Evolutionary conservation across 2,113 vertebrate species (phyloP), one percentile per base, ranked within the genome.

Genomic region (Leptodactylus fuscus): DNA sequence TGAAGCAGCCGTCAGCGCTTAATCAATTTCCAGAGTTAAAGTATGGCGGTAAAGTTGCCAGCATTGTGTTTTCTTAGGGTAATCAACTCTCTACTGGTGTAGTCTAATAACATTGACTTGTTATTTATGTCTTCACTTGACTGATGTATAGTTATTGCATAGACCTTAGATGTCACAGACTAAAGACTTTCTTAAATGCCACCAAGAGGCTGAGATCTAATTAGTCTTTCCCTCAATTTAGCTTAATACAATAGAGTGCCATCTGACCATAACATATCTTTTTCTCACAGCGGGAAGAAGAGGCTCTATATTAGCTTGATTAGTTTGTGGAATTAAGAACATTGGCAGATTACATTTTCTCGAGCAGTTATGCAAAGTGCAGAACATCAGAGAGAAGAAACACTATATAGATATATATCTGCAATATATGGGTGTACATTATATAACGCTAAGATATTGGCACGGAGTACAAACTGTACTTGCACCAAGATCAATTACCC

Each of bases 41-140:
- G 67, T 51, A 77, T 89, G 67, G 62, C 5, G 10, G 87, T 89
- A 85, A 89, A 91, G 69, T 81, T 93, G 36, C 46, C 87, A 91
- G 90, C 87, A 32, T 88, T 87, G 87, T 91, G 88, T 92, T 90
- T 92, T 90, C 89, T 93, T 89, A 91, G 87, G 81, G 70, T 92
- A 92, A 95, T 93, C 91, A 93, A 92, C 90, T 89, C 87, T 44
- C 89, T 86, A 90, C 81, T 89, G 88, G 89, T 62, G 41, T 24
- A 90, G 83, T 87, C 84, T 90, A 90, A 91, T 85, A 91, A 94
- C 92, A 92, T 90, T 91, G 90, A 92, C 88, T 89, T 91, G 87
- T 81, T 90, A 91, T 90, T 81, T 87, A 86, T 90, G 85, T 77
- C 67, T 89, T 62, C 89, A 91, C 91, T 87, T 92, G 90, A 92